phyloP scores from a whole-genome alignment of 2,113 vertebrate genomes.

The Caranx ignobilis region DNA sequence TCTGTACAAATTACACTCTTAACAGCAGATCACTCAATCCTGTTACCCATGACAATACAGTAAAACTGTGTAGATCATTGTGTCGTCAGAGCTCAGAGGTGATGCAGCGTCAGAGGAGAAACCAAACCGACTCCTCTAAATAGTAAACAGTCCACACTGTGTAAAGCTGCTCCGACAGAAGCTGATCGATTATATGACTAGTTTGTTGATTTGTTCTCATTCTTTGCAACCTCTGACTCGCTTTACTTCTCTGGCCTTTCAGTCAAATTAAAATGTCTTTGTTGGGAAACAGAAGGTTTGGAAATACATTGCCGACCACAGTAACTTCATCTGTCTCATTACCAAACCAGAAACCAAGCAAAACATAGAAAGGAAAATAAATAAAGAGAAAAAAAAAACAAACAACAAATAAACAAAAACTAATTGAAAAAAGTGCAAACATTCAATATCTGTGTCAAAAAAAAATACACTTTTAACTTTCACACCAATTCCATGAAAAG shows the following conservation, averaged over 20 bases:
- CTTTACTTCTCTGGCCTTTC: not conserved
- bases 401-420: not conserved
- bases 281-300: not conserved
- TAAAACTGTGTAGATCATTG: not conserved
- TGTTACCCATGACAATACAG: not conserved
- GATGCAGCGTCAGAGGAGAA: not conserved
- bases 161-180: not conserved
- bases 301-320: too few relatives aligned
- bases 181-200: not conserved
- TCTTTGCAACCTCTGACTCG: not conserved
- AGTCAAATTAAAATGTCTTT: not conserved
- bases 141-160: not conserved
- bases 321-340: too few relatives aligned
- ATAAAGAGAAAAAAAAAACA: not conserved
- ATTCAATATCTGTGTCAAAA: not conserved
- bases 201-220: not conserved
- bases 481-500: conserved; percentile 4
- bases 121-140: conserved; percentile 4
- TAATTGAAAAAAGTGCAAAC: not conserved
- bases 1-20: conserved; percentile 10
- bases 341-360: not conserved
- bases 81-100: not conserved
- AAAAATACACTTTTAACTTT: not conserved
- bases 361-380: not conserved
- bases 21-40: not conserved